Evolutionary conservation across 2,113 vertebrate genomes (phyloP).

Genomic region (Myotis davidii): DNA sequence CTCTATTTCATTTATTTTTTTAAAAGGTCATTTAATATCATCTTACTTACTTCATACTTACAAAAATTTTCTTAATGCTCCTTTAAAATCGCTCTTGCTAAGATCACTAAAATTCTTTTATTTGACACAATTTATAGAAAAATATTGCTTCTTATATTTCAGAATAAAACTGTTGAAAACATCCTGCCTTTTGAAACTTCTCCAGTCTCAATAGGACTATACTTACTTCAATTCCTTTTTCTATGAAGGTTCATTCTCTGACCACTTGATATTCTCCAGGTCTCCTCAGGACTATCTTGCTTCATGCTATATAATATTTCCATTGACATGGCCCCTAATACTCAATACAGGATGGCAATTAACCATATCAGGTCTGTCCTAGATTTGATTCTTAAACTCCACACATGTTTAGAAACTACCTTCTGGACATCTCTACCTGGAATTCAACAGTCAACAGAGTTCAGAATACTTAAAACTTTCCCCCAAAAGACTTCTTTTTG

Average conservation of each 20-base stretch:
- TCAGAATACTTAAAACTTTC: neutral
- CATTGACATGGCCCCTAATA: neutral
- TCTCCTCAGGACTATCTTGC: neutral
- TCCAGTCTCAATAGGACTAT: neutral
- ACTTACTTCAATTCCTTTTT: neutral
- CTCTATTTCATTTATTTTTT: neutral
- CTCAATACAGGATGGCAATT: neutral
- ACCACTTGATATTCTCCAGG: neutral
- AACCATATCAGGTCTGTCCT: neutral
- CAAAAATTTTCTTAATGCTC: neutral
- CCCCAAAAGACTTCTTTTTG: neutral
- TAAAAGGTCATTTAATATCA: neutral
- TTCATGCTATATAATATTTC: neutral
- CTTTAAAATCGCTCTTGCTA: neutral
- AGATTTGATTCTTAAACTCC: neutral
- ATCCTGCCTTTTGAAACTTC: neutral
- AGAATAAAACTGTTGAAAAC: neutral
- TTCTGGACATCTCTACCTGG: neutral
- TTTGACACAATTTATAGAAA: neutral
- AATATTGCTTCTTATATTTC: neutral
- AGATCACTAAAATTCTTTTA: neutral
- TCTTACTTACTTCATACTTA: slow-evolving; percentile 1
- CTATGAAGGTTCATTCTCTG: neutral
- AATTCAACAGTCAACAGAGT: neutral
- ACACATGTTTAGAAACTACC: neutral